Evolutionary conservation across 2,797 vertebrate species (phyloP).

Genomic region (Mareca strepera): DNA sequence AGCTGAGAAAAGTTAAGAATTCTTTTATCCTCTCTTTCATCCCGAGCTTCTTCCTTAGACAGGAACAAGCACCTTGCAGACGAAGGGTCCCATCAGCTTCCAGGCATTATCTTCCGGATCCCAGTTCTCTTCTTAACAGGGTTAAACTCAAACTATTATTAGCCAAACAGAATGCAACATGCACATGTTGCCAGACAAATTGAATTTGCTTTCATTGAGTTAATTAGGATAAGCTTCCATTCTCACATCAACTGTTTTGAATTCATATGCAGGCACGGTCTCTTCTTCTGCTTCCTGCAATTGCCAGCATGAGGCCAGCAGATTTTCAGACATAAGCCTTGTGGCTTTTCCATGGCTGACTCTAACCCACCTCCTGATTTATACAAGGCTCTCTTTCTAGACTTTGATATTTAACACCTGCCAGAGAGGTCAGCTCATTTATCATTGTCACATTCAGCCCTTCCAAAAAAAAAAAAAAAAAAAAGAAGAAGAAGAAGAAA

Average conservation of each 20-base stretch:
- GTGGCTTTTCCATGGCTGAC: not conserved
- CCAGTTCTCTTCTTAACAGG: not conserved
- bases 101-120: not conserved
- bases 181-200: slow-evolving; percentile 40
- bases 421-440: not conserved
- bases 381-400: not conserved
- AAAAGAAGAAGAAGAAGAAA: too few relatives aligned
- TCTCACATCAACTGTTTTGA: slow-evolving; percentile 36
- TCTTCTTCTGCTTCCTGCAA: not conserved
- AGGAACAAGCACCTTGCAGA: not conserved
- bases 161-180: not conserved
- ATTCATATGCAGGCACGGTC: accelerated
- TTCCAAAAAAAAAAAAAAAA: not conserved
- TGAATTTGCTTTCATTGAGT: slow-evolving; percentile 38
- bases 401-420: not conserved
- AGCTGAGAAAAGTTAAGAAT: not conserved
- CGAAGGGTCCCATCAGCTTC: not conserved
- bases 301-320: not conserved
- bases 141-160: not conserved
- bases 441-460: not conserved
- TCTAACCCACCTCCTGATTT: not conserved
- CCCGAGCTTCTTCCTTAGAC: not conserved
- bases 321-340: not conserved
- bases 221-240: slow-evolving; percentile 51
- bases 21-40: not conserved